Percentiles rank a stretch among this genome's conserved stretches.
Conservation (phyloP, 2,113 vertebrate genomes). For the Microcebus murinus region DNA sequence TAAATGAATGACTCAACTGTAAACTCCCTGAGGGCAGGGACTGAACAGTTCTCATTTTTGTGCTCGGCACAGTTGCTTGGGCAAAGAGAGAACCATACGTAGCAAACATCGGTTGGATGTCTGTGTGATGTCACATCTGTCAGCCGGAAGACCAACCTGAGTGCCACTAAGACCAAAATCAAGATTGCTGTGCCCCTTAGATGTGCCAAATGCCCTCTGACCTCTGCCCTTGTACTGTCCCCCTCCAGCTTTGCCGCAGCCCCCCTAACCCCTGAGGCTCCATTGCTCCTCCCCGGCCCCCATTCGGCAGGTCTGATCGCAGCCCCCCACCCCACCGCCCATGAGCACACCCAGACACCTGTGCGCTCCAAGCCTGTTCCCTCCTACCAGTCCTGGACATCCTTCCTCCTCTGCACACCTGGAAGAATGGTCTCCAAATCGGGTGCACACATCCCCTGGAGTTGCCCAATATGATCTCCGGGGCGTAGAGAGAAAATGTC, state of each 20-base stretch:
- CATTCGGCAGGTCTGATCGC: no score
- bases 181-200: no score
- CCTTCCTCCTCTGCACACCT: neutral
- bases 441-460: neutral
- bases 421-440: neutral
- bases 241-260: neutral
- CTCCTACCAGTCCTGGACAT: neutral
- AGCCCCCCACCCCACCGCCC: rapidly evolving
- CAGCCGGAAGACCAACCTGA: neutral
- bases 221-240: neutral
- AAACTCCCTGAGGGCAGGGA: neutral
- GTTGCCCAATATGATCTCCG: neutral
- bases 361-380: no score
- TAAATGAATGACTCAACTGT: neutral
- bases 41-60: neutral
- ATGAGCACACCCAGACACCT: rapidly evolving
- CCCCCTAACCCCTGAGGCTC: rapidly evolving
- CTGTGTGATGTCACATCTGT: neutral
- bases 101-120: neutral
- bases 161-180: neutral
- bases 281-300: neutral
- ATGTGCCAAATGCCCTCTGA: neutral
- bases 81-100: neutral
- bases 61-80: neutral
- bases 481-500: neutral